Base-by-base conservation (phyloP, 2,113 vertebrate species). In the Brachyistius frenatus region DNA sequence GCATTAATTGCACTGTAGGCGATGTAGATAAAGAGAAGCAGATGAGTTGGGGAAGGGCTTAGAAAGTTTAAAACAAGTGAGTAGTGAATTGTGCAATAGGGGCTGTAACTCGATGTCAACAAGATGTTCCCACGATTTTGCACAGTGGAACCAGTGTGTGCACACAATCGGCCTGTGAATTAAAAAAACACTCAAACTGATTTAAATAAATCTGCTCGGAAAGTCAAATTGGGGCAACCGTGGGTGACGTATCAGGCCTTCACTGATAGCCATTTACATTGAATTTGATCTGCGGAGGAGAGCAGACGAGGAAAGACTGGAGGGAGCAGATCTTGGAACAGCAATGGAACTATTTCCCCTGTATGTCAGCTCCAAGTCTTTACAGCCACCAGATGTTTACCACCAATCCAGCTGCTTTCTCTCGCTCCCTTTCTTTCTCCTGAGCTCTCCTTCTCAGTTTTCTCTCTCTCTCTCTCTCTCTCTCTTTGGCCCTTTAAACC, bases 391-490 rank as follows among this genome's bases (percentile, higher is more conserved):
- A 93, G 91, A 93, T 92, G 92, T 92, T 90, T 77, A 85, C 80
- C 83, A 84, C 86, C 86, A 76, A 66, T 84, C 88, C 91, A 93
- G 91, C 92, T 92, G 92, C 86, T 90, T 71, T 68, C 85, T 74
- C 83, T 74, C 73, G 71, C 74, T 69, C 66, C 30, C 64, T 55
- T 56, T 82, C 60, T 73, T 56, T 85, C 62, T 80, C 67, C 47
- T 60, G 23, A 11, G 85, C 77, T 63, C 66, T 86, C 56, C 5
- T 81, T 82, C 78, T 57, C 56, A 5, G 33, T 46, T 41, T 73
- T 68, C 74, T 69, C 54, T 44, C 39, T 23, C 46, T 41, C 23
- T 23, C 23, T n/a, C 33, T 41, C 46, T 49, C 56, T 70, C 80
- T 76, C 74, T 77, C 64, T 6, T 50, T 67, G 73, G 58, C 77